Conservation (phyloP, 2,113 vertebrate species). For the Polypterus bichir region DNA sequence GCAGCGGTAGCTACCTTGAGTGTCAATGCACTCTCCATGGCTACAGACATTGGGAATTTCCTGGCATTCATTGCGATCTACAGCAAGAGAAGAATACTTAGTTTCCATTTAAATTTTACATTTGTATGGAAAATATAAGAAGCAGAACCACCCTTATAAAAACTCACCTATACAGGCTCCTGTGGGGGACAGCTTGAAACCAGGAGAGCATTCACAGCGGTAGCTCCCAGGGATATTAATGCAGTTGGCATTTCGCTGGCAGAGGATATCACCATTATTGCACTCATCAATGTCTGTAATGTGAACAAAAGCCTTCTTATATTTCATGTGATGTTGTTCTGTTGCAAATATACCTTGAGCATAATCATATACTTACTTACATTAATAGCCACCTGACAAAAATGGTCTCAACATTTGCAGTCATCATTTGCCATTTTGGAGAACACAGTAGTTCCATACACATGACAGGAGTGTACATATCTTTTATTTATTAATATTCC, state of each 20-base stretch:
- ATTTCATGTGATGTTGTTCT: no score
- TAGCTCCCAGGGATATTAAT: slow-evolving; percentile 84
- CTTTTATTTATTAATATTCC: no score
- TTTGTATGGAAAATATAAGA: no score
- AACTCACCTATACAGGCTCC: slow-evolving; percentile 81
- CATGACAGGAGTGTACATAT: not conserved
- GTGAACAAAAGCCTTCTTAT: no score
- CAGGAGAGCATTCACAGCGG: slow-evolving; percentile 70
- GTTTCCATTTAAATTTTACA: no score
- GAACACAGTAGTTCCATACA: not conserved
- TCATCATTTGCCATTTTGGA: not conserved
- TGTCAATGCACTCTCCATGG: slow-evolving; percentile 80
- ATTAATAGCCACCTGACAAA: no score
- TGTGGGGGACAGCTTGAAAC: slow-evolving; percentile 73
- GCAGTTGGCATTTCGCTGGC: slow-evolving; percentile 75
- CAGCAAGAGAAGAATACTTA: not conserved
- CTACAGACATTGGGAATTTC: slow-evolving; percentile 82
- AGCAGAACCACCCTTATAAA: not conserved
- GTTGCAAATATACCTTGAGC: no score
- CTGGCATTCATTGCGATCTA: slow-evolving; percentile 79
- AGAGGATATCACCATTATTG: slow-evolving; percentile 68
- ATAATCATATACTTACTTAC: no score
- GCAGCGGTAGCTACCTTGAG: slow-evolving; percentile 73
- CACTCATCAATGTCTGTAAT: slow-evolving; percentile 78
- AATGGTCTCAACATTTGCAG: not conserved